Base-by-base conservation (phyloP, 2,888 invertebrate species). In the Cephus pulcher region DNA sequence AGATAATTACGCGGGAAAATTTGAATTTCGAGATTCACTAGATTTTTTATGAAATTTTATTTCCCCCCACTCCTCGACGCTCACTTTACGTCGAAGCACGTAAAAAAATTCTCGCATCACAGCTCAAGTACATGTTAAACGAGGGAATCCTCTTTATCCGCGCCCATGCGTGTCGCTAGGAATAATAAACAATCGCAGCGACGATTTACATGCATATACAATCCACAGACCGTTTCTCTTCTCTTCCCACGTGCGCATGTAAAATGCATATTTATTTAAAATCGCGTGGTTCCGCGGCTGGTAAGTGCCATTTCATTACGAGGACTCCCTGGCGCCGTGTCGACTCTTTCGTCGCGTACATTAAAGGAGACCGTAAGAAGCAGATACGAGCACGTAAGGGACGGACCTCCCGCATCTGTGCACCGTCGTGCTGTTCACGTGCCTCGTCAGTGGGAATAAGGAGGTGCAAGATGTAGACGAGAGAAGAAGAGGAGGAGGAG, bases 191-290 rank as follows among this genome's bases (percentile, higher is more conserved):
- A 84, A 86, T 87, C 84, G 80, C 80, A 79, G 82, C 84, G 84
- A 85, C 85, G 85, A 88, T 88, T 89, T 87, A 88, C 86, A 88
- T 87, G 85, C 88, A 85, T 85, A 84, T 85, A 86, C 82, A 84
- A 83, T 82, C 83, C 81, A 82, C 82, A 80, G 70, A 30, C 35
- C 34, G 75, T 75, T 32, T 75, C 81, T 81, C 78, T 68, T 69
- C 69, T 34, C 70, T 9, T 71, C 71, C 33, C 71, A 71, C 33
- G 71, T 34, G 71, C 15, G 71, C 71, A 71, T 34, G 71, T 34
- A 34, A 32, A 32, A 34, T 34, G 71, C 71, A 34, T 71, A 71
- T 71, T 71, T 71, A 71, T 71, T 71, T 71, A 71, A 71, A 71
- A 71, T 33, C 32, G 71, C 71, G 34, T 34, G 71, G 71, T 33